A percentile compares a stretch with the other conserved stretches of the same genome.
These are phyloP conservation scores for Eilema depressum DNA, from an alignment of 2,888 invertebrate species.

Conservation along the genomic window DNA sequence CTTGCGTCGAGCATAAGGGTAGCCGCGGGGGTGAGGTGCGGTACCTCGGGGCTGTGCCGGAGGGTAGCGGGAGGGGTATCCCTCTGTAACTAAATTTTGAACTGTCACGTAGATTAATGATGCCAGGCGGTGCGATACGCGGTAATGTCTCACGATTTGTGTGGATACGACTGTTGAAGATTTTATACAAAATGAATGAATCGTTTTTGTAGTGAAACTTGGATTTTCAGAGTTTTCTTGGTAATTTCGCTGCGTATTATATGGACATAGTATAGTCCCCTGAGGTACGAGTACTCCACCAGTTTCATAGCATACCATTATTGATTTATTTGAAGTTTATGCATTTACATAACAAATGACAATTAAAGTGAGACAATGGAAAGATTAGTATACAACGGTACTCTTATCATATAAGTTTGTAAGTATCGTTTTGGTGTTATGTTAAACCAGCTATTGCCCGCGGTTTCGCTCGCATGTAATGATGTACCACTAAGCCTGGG, in stretches of 20 bases:
- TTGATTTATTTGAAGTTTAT: background rate
- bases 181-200: constrained; percentile 13
- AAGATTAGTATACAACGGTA: background rate
- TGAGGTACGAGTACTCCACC: background rate
- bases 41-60: constrained; percentile 31
- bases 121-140: constrained; percentile 86
- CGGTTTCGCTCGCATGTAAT: background rate
- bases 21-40: constrained; percentile 25
- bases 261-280: background rate
- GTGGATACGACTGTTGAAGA: constrained; percentile 68
- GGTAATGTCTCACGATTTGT: constrained; percentile 79
- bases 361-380: background rate
- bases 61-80: constrained; percentile 62
- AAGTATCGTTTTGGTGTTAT: background rate
- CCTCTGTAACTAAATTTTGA: constrained; percentile 88
- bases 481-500: background rate
- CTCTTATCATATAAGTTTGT: background rate
- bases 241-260: background rate
- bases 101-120: constrained; percentile 88
- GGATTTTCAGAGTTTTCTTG: background rate
- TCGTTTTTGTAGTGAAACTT: background rate
- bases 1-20: constrained; percentile 63
- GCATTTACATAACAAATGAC: background rate
- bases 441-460: background rate
- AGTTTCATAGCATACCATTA: background rate